Percentiles rank a stretch among this genome's conserved stretches.
phyloP scores from a whole-genome alignment of 1,140 invertebrate species.

The Sinonovacula constricta region DNA sequence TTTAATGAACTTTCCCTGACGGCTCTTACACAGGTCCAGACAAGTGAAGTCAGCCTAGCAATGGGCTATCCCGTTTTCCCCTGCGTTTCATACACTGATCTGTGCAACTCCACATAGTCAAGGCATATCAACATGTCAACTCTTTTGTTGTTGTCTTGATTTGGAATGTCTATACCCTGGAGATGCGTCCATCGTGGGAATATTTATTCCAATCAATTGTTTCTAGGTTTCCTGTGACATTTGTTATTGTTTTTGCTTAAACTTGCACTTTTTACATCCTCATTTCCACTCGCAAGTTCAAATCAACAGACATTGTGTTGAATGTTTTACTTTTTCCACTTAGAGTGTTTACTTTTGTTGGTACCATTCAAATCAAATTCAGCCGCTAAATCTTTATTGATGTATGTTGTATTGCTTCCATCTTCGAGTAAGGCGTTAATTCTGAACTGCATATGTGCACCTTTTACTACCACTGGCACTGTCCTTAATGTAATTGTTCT shows the following conservation, averaged over 20 bases:
- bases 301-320: neutral
- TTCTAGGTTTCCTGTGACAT: constrained; percentile 22
- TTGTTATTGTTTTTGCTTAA: neutral
- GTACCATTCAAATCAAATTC: neutral
- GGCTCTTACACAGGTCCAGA: constrained; percentile 7
- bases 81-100: neutral
- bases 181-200: constrained; percentile 19
- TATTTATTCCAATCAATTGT: constrained; percentile 20
- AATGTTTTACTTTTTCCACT: neutral
- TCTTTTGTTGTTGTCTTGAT: neutral
- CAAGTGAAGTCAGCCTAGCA: constrained; percentile 8
- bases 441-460: neutral
- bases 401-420: neutral
- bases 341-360: neutral
- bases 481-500: neutral
- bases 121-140: constrained; percentile 19
- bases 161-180: constrained; percentile 20
- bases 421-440: neutral
- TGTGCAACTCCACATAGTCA: neutral
- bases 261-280: neutral
- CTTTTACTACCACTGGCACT: neutral
- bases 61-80: constrained; percentile 5
- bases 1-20: neutral
- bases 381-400: neutral
- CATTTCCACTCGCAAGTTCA: neutral